These are phyloP conservation scores for Tetranychus truncatus DNA, from an alignment of 2,888 invertebrate species.

Conservation along the genomic window DNA sequence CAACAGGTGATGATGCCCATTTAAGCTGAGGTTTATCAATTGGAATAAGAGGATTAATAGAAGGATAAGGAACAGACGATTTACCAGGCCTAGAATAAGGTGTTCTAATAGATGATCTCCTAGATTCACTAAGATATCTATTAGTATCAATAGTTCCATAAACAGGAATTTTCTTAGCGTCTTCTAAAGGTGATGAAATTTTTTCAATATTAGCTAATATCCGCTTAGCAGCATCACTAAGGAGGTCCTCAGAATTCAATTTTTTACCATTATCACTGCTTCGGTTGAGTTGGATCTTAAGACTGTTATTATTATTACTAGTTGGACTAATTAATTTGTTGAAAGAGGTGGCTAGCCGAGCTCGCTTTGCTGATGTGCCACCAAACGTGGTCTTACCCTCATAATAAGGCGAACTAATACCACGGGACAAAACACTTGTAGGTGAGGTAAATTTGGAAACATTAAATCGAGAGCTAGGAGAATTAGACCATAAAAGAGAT, in stretches of 20 bases:
- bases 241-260: conserved; percentile 19
- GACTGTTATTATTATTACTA: background rate
- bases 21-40: background rate
- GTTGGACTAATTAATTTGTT: conserved; percentile 28
- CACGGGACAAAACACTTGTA: background rate
- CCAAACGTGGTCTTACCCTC: conserved; percentile 33
- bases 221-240: conserved; percentile 55
- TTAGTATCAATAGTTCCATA: background rate
- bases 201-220: conserved; percentile 56
- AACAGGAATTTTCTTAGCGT: conserved; percentile 14
- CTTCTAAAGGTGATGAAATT: conserved; percentile 19
- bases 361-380: conserved; percentile 30
- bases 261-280: conserved; percentile 1
- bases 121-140: background rate
- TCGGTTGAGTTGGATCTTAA: background rate
- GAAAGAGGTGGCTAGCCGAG: conserved; percentile 24
- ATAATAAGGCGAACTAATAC: conserved; percentile 28
- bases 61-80: background rate
- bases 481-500: conserved; percentile 4
- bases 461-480: background rate
- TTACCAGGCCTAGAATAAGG: conserved; percentile 1
- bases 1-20: background rate
- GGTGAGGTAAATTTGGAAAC: conserved; percentile 4
- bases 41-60: background rate
- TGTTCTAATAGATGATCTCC: background rate